phyloP scores from a whole-genome alignment of 2,888 invertebrate species.

The Nomada ruficornis region DNA sequence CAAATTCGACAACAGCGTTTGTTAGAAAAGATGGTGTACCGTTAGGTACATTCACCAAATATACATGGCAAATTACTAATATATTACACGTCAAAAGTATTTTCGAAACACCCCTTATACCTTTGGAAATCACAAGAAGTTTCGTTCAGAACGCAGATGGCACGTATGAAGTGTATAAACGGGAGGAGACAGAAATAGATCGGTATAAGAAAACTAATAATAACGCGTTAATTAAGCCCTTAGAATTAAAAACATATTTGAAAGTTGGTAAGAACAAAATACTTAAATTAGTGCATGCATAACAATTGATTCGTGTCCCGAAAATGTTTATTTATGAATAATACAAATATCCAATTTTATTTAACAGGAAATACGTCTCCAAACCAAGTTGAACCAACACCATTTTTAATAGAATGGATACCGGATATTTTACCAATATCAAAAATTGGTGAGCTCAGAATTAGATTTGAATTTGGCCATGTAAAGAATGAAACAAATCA shows the following conservation, averaged over 20 bases:
- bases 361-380: slow-evolving; percentile 83
- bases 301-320: not conserved
- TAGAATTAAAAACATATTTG: slow-evolving; percentile 87
- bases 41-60: slow-evolving; percentile 88
- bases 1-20: slow-evolving; percentile 88
- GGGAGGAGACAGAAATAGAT: slow-evolving; percentile 83
- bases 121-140: slow-evolving; percentile 87
- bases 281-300: not conserved
- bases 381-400: slow-evolving; percentile 87
- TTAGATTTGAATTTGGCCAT: slow-evolving; percentile 90
- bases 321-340: not conserved
- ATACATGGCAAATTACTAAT: slow-evolving; percentile 90
- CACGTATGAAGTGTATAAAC: slow-evolving; percentile 85
- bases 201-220: slow-evolving; percentile 81
- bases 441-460: slow-evolving; percentile 89
- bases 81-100: slow-evolving; percentile 90
- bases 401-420: slow-evolving; percentile 91
- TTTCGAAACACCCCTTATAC: slow-evolving; percentile 88
- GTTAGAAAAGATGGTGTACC: slow-evolving; percentile 87
- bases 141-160: slow-evolving; percentile 88
- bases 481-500: slow-evolving; percentile 85
- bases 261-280: slow-evolving; percentile 86
- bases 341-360: slow-evolving; percentile 20
- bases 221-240: slow-evolving; percentile 85
- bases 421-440: slow-evolving; percentile 89